These are phyloP conservation scores for Plemyria rubiginata DNA, from an alignment of 2,888 invertebrate species.

Conservation along the genomic window DNA sequence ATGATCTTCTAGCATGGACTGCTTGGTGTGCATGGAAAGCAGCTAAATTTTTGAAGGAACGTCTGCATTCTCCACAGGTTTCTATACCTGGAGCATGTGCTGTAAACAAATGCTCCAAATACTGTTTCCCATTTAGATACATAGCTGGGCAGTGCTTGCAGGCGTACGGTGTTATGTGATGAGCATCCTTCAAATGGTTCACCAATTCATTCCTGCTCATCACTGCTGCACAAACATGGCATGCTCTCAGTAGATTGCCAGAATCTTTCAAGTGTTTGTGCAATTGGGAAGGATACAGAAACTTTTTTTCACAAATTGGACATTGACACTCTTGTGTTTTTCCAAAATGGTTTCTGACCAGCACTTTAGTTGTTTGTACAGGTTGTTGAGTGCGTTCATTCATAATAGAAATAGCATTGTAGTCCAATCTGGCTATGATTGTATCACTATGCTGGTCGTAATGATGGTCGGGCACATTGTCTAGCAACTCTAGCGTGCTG, in stretches of 20 bases:
- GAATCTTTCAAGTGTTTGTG: conserved; percentile 69
- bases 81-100: conserved; percentile 59
- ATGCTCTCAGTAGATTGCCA: conserved; percentile 62
- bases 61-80: conserved; percentile 71
- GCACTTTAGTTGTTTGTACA: conserved; percentile 15
- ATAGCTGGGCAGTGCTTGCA: conserved; percentile 71
- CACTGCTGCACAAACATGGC: conserved; percentile 65
- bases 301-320: conserved; percentile 64
- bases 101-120: conserved; percentile 50
- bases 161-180: conserved; percentile 52
- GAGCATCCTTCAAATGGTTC: conserved; percentile 54
- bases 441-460: conserved; percentile 27
- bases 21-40: conserved; percentile 65
- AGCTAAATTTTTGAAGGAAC: conserved; percentile 57
- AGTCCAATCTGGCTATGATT: conserved; percentile 54
- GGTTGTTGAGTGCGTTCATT: conserved; percentile 37
- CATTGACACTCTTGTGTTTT: conserved; percentile 53
- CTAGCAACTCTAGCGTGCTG: conserved; percentile 54
- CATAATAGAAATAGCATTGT: conserved; percentile 52
- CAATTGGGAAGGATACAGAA: conserved; percentile 57
- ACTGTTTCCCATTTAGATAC: conserved; percentile 49
- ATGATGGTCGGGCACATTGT: conserved; percentile 48
- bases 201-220: conserved; percentile 63
- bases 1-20: conserved; percentile 60
- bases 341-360: conserved; percentile 38